phyloP scores from a whole-genome alignment of 1,140 invertebrate species.

The Pseudomyrmex pallidus region DNA sequence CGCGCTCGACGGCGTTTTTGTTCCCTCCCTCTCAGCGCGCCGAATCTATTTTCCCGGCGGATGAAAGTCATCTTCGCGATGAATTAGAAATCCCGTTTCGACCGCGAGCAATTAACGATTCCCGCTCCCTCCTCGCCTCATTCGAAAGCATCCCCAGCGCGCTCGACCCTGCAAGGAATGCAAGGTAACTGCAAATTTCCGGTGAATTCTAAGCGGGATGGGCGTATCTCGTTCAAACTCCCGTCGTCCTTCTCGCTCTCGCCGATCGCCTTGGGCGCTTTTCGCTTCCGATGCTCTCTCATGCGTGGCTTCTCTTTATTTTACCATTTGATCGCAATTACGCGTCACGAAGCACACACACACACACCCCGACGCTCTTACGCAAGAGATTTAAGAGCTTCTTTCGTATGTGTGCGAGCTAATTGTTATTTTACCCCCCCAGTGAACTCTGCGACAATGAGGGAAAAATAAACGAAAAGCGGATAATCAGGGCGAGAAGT shows the following conservation, averaged over 20 bases:
- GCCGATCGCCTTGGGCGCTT: constrained; percentile 58
- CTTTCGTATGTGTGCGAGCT: constrained; percentile 38
- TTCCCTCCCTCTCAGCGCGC: not conserved
- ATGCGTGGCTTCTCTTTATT: constrained; percentile 25
- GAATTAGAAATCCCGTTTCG: constrained; percentile 74
- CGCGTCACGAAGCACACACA: not conserved
- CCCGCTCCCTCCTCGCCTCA: constrained; percentile 37
- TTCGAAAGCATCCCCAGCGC: constrained; percentile 59
- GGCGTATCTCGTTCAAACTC: constrained; percentile 72
- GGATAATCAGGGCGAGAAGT: no score
- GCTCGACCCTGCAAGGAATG: constrained; percentile 80
- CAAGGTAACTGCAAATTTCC: constrained; percentile 83
- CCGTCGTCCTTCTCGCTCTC: constrained; percentile 61
- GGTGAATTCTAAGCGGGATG: constrained; percentile 76
- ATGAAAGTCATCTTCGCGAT: constrained; percentile 55
- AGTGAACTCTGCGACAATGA: not conserved
- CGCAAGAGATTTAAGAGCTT: constrained; percentile 23
- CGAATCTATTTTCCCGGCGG: constrained; percentile 40
- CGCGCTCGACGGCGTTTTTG: not conserved
- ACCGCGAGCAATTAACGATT: constrained; percentile 75
- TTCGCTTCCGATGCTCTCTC: constrained; percentile 52
- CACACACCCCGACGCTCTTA: not conserved
- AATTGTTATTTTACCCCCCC: constrained; percentile 38
- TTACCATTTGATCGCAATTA: constrained; percentile 48
- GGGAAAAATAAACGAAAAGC: no score